A percentile compares a stretch with the other conserved stretches of the same genome.
Conservation (phyloP, 2,113 vertebrate genomes). For the Ellobius talpinus region DNA sequence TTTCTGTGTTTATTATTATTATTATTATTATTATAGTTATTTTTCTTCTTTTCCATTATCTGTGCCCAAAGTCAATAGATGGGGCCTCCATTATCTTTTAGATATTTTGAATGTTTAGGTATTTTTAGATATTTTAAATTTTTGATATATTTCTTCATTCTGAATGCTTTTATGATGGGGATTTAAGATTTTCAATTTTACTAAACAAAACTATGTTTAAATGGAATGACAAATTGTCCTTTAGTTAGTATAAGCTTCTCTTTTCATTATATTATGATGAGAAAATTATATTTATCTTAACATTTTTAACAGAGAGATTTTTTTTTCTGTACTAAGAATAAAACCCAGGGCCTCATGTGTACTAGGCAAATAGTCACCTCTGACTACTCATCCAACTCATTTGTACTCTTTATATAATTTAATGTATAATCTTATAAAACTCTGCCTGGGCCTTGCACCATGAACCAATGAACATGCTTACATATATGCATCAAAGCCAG, state of each 20-base stretch:
- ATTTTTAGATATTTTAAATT: background rate
- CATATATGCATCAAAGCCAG: background rate
- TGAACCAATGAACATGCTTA: background rate
- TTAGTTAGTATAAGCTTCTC: slow-evolving; percentile 18
- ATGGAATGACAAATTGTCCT: background rate
- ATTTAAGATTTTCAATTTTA: slow-evolving; percentile 29
- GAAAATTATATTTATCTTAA: background rate
- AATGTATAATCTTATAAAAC: background rate
- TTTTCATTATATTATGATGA: background rate
- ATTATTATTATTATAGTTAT: background rate
- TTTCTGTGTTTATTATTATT: background rate
- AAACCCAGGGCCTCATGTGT: no score
- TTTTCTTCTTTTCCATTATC: background rate
- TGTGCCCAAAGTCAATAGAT: background rate
- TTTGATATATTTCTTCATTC: background rate
- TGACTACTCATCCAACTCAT: fast-evolving
- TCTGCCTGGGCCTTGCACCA: background rate
- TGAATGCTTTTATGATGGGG: background rate
- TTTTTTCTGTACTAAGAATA: background rate
- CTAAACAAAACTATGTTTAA: slow-evolving; percentile 43
- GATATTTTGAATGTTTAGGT: background rate
- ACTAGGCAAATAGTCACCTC: background rate
- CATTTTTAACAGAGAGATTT: background rate
- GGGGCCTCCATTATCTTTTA: background rate
- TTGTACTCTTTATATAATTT: background rate